These are phyloP conservation scores for Xanthorhoe designata DNA, from an alignment of 2,888 invertebrate genomes.

Conservation along the genomic window DNA sequence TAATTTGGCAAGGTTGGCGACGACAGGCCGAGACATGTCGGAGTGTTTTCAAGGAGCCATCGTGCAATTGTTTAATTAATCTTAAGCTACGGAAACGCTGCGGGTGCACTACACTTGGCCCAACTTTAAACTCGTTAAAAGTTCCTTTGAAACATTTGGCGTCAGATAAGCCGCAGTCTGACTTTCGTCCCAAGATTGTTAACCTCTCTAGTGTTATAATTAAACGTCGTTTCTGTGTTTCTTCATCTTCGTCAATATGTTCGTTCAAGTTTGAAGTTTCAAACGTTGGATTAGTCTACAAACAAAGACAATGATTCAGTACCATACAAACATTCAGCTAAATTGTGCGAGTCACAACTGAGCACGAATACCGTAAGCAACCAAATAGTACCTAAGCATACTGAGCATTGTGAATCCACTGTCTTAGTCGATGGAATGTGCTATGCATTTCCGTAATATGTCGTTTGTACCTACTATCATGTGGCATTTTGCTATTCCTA, in stretches of 20 bases:
- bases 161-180: slow-evolving; percentile 84
- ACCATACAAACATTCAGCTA: slow-evolving; percentile 3
- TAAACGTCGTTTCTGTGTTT: slow-evolving; percentile 68
- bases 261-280: slow-evolving; percentile 22
- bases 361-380: slow-evolving; percentile 3
- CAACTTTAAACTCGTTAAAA: slow-evolving; percentile 86
- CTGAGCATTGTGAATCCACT: neutral
- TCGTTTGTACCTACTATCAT: slow-evolving; percentile 4
- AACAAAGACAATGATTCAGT: slow-evolving; percentile 12
- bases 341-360: slow-evolving; percentile 4
- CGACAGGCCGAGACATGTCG: slow-evolving; percentile 85
- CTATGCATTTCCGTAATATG: slow-evolving; percentile 9
- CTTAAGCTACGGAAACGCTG: slow-evolving; percentile 77
- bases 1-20: slow-evolving; percentile 84
- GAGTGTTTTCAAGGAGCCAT: slow-evolving; percentile 85
- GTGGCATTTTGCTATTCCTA: slow-evolving; percentile 31
- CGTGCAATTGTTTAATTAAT: slow-evolving; percentile 86
- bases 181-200: slow-evolving; percentile 80
- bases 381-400: neutral
- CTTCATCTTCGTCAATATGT: slow-evolving; percentile 30
- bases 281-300: slow-evolving; percentile 14
- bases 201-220: slow-evolving; percentile 83
- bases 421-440: slow-evolving; percentile 9
- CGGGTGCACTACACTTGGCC: slow-evolving; percentile 82
- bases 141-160: slow-evolving; percentile 85